phyloP scores from a whole-genome alignment of 2,113 vertebrate species.

The Calypte anna region DNA sequence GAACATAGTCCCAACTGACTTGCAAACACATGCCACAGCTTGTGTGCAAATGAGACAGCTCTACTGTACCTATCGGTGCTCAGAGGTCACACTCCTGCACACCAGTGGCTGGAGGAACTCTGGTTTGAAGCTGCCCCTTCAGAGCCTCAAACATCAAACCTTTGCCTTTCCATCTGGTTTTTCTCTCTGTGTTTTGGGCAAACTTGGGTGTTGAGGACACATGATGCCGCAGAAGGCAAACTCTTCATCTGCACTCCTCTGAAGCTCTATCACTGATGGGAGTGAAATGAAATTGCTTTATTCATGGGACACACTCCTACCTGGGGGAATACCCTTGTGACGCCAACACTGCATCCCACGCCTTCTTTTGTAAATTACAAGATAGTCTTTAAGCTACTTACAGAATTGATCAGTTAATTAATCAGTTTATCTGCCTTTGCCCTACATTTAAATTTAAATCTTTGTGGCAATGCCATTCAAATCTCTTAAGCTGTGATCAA shows the following conservation, averaged over 20 bases:
- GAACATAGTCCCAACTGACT: neutral
- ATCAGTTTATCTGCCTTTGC: conserved; percentile 49
- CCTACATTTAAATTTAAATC: conserved; percentile 37
- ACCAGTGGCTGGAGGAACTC: neutral
- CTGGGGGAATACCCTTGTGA: neutral
- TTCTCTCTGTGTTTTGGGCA: neutral
- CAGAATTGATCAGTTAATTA: conserved; percentile 62
- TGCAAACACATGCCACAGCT: neutral
- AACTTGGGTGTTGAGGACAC: neutral
- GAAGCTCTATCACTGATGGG: neutral
- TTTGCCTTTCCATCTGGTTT: neutral
- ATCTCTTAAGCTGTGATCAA: conserved; percentile 4
- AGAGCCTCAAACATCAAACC: neutral
- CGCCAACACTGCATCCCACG: neutral
- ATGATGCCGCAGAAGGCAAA: neutral
- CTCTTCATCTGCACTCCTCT: neutral
- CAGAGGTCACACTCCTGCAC: neutral
- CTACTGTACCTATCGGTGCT: accelerated
- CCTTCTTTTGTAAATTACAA: conserved; percentile 14
- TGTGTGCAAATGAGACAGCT: neutral
- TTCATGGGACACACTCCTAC: neutral
- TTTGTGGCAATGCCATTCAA: conserved; percentile 16
- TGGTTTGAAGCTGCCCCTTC: neutral
- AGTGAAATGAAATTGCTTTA: conserved; percentile 28
- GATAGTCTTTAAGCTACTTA: neutral